These are phyloP conservation scores for Troides aeacus DNA, from an alignment of 2,888 invertebrate genomes.

Conservation along the genomic window DNA sequence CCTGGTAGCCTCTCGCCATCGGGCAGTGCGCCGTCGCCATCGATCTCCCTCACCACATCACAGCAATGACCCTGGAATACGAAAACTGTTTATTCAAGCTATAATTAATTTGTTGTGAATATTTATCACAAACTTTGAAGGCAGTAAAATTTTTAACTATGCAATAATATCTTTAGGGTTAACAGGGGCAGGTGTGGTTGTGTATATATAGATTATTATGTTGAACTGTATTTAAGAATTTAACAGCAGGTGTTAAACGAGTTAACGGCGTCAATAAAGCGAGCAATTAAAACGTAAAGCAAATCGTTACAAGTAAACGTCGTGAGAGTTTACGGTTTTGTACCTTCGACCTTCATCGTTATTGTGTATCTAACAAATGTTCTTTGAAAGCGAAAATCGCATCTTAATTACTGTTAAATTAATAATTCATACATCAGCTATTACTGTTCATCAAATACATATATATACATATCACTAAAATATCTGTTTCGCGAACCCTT, in stretches of 20 bases:
- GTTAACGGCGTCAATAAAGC: constrained; percentile 18
- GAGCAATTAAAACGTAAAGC: constrained; percentile 21
- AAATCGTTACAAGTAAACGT: constrained; percentile 21
- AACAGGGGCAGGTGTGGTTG: too few species aligned
- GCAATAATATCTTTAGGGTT: too few species aligned
- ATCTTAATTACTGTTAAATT: too few species aligned
- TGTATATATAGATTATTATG: background rate
- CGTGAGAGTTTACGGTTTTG: constrained; percentile 9
- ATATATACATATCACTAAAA: too few species aligned
- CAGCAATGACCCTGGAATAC: constrained; percentile 39
- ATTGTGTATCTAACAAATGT: too few species aligned
- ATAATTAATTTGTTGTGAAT: background rate
- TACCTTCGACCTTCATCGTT: constrained; percentile 3
- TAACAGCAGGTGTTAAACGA: constrained; percentile 18
- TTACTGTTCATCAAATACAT: too few species aligned
- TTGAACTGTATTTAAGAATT: background rate
- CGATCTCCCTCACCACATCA: constrained; percentile 38
- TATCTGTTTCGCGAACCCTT: too few species aligned
- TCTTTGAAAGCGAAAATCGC: too few species aligned
- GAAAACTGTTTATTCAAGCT: constrained; percentile 4
- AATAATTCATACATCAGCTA: too few species aligned
- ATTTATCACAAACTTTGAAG: background rate
- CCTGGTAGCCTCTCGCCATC: constrained; percentile 65
- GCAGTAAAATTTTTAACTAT: too few species aligned
- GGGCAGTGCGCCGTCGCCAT: constrained; percentile 64